A percentile compares a stretch with the other conserved stretches of the same genome.
Evolutionary conservation across 2,797 vertebrate genomes (phyloP).

Genomic region (Crypturellus tataupa): DNA sequence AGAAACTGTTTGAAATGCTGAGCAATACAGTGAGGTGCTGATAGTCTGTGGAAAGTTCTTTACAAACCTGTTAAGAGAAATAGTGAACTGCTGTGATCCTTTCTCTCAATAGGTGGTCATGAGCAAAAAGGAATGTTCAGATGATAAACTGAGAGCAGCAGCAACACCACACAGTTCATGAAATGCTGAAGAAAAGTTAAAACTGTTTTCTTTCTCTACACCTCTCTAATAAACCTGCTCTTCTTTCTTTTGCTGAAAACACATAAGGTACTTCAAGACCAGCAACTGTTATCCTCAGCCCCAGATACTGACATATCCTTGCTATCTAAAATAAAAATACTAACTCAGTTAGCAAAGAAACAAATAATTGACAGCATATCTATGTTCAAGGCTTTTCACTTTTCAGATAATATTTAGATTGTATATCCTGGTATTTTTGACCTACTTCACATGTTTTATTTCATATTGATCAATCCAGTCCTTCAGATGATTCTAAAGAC

Average conservation of each 20-base stretch:
- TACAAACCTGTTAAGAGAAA: slow-evolving; percentile 34
- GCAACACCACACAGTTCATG: neutral
- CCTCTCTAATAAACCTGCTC: neutral
- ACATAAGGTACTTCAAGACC: neutral
- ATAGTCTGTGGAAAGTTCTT: neutral
- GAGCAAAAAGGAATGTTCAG: neutral
- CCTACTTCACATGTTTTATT: neutral
- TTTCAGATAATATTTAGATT: neutral
- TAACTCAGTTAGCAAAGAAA: neutral
- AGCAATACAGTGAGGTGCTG: slow-evolving; percentile 30
- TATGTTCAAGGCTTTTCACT: neutral
- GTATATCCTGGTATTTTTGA: neutral
- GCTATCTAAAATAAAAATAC: neutral
- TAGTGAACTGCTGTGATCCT: slow-evolving; percentile 32
- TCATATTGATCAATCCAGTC: neutral
- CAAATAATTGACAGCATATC: neutral
- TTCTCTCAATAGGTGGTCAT: slow-evolving; percentile 23
- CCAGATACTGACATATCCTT: neutral
- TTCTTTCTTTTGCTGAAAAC: neutral
- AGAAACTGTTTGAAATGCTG: slow-evolving; percentile 22
- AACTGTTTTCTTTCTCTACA: neutral
- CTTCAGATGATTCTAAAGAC: neutral
- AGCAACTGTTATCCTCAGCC: neutral
- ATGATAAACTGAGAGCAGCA: slow-evolving; percentile 45
- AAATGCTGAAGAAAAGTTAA: slow-evolving; percentile 6